Conservation (phyloP, 1,140 invertebrate species). For the Drosophila saltans region DNA sequence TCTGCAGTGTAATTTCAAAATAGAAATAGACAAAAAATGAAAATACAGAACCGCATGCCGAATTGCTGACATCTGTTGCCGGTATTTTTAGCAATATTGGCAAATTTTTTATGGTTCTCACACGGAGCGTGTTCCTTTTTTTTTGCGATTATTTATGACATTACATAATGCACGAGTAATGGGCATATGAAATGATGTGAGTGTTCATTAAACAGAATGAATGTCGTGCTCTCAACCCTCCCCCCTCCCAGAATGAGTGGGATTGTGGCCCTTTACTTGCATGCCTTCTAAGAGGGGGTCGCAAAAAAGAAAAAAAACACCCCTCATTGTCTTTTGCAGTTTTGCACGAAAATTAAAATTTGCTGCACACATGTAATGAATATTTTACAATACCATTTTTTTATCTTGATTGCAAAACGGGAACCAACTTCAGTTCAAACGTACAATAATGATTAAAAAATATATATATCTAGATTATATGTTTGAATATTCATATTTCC, state of each 20-base stretch:
- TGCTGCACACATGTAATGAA: slow-evolving; percentile 76
- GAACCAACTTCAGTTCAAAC: slow-evolving; percentile 39
- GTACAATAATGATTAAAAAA: slow-evolving; percentile 6
- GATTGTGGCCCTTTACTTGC: slow-evolving; percentile 16
- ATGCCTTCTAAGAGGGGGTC: slow-evolving; percentile 30
- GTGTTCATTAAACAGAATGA: slow-evolving; percentile 78
- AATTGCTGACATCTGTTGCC: slow-evolving; percentile 75
- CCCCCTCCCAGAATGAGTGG: slow-evolving; percentile 12
- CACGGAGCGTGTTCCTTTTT: slow-evolving; percentile 54
- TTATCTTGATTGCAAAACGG: slow-evolving; percentile 33
- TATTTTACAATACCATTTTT: slow-evolving; percentile 63
- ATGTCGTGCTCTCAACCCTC: slow-evolving; percentile 66
- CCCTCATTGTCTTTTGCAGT: slow-evolving; percentile 62
- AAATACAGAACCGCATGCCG: slow-evolving; percentile 28
- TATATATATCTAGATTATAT: neutral
- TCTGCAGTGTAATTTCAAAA: slow-evolving; percentile 12
- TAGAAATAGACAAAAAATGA: slow-evolving; percentile 24
- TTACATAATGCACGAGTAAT: slow-evolving; percentile 74
- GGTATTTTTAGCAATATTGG: slow-evolving; percentile 76
- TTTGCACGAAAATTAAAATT: slow-evolving; percentile 73
- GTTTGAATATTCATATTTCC: neutral
- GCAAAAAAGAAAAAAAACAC: slow-evolving; percentile 39
- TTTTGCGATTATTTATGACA: slow-evolving; percentile 71
- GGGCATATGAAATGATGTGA: slow-evolving; percentile 30
- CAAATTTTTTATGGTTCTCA: slow-evolving; percentile 78